Conservation (phyloP, 2,888 invertebrate genomes). For the Polydrusus tereticollis region DNA sequence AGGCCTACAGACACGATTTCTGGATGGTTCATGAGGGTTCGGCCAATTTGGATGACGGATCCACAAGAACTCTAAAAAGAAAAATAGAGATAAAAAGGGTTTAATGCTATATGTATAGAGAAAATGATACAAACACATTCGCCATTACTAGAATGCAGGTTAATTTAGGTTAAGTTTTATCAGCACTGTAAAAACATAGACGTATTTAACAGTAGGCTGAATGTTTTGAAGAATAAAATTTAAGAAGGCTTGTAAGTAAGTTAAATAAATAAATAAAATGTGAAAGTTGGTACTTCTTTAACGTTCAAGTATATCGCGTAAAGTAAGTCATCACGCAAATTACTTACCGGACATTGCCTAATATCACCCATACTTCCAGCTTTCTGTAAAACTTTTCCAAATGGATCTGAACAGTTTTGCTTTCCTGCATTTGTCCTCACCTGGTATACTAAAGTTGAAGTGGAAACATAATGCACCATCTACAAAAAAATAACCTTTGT, state of each 20-base stretch:
- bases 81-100: not conserved
- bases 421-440: constrained; percentile 72
- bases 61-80: constrained; percentile 89
- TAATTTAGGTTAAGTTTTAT: no score
- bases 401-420: constrained; percentile 75
- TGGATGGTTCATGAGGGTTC: constrained; percentile 91
- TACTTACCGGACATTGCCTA: constrained; percentile 92
- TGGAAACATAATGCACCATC: constrained; percentile 98
- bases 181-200: no score
- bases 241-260: no score
- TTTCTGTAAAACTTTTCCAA: constrained; percentile 87
- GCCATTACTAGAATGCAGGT: no score
- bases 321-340: no score
- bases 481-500: constrained; percentile 64
- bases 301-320: no score
- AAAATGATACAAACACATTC: no score
- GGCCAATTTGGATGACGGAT: constrained; percentile 91
- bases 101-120: no score
- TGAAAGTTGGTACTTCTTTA: no score
- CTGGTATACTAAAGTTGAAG: constrained; percentile 90
- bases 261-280: no score
- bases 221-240: no score
- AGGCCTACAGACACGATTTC: constrained; percentile 96
- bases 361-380: constrained; percentile 96
- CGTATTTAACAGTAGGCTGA: no score